These are phyloP conservation scores for Chinchilla lanigera DNA, from an alignment of 2,113 vertebrate genomes.

Conservation along the genomic window DNA sequence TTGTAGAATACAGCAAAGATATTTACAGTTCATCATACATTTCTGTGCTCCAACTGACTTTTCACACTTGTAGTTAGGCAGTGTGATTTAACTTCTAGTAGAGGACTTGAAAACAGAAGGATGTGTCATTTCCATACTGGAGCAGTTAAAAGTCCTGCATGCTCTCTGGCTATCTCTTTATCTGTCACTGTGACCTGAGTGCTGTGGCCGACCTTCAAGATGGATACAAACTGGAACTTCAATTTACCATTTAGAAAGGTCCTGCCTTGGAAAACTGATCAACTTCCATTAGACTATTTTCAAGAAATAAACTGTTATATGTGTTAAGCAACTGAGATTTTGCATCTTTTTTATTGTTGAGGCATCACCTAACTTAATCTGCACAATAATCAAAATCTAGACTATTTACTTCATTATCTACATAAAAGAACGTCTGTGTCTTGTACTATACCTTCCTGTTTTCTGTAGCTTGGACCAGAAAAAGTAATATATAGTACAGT, in stretches of 20 bases:
- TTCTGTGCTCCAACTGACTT: conserved; percentile 29
- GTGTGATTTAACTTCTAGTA: conserved; percentile 14
- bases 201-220: not conserved
- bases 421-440: not conserved
- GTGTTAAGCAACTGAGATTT: conserved; percentile 31
- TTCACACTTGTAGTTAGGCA: conserved; percentile 2
- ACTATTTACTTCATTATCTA: conserved; percentile 15
- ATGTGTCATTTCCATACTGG: not conserved
- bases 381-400: not conserved
- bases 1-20: conserved; percentile 61
- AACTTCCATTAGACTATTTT: conserved; percentile 19
- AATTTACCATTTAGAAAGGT: not conserved
- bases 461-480: not conserved
- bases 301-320: conserved; percentile 67
- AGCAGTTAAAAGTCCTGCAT: conserved; percentile 11
- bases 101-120: conserved; percentile 4
- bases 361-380: conserved; percentile 26
- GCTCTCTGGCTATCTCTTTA: not conserved
- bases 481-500: not conserved
- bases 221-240: not conserved
- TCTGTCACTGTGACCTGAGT: not conserved
- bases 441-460: not conserved
- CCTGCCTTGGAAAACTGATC: not conserved
- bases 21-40: not conserved
- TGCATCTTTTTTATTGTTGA: not conserved